These are phyloP conservation scores for Notarius lentiginosus DNA, from an alignment of 2,113 vertebrate species.

Conservation along the genomic window DNA sequence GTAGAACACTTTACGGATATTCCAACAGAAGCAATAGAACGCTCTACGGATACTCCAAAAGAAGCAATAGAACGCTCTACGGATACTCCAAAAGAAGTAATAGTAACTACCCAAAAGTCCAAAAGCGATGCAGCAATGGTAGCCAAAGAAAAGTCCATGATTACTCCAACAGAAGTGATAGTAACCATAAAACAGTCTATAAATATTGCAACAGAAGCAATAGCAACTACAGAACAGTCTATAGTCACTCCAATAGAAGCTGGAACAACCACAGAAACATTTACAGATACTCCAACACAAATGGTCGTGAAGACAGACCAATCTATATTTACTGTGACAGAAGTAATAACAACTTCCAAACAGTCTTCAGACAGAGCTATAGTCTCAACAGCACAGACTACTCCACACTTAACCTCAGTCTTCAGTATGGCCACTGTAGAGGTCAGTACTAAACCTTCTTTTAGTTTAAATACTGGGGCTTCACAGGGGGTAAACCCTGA, in stretches of 20 bases:
- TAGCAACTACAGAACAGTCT: neutral
- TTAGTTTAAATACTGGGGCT: constrained; percentile 17
- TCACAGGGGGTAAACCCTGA: neutral
- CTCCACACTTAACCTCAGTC: neutral
- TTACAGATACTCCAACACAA: neutral
- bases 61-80: neutral
- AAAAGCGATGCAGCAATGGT: neutral
- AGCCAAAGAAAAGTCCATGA: neutral
- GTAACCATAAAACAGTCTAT: neutral
- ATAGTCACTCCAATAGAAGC: neutral
- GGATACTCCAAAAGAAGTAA: neutral
- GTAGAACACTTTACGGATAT: neutral
- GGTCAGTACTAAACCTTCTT: constrained; percentile 20
- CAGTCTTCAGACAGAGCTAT: neutral
- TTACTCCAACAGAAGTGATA: neutral
- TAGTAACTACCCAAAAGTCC: neutral
- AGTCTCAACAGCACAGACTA: neutral
- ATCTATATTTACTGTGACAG: neutral
- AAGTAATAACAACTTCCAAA: too few species aligned
- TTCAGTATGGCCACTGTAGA: constrained; percentile 27
- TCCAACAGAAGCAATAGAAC: neutral
- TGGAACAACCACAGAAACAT: neutral
- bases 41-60: neutral
- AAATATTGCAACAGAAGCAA: neutral
- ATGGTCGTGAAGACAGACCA: neutral